Evolutionary conservation across 2,113 vertebrate genomes (phyloP).

Genomic region (Campylomormyrus numenius): DNA sequence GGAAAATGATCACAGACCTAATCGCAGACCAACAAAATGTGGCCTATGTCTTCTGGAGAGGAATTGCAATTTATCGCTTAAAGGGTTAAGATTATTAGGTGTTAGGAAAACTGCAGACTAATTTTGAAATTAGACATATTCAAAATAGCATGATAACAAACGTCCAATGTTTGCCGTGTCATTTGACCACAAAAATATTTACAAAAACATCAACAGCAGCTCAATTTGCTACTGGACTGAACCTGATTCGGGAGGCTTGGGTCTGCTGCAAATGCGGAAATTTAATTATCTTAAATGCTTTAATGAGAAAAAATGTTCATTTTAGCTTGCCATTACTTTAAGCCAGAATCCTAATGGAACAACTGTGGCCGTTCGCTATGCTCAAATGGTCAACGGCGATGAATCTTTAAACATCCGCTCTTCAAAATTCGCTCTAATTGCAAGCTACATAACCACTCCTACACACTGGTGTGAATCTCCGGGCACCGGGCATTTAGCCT

Average conservation of each 20-base stretch:
- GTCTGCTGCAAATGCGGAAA: not conserved
- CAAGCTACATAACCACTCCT: not conserved
- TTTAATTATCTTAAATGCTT: not conserved
- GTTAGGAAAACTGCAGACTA: not conserved
- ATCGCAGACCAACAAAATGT: not conserved
- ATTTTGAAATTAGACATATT: not conserved
- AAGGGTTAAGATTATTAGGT: not conserved
- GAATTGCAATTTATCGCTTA: not conserved
- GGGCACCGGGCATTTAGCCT: not conserved
- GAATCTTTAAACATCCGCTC: not conserved
- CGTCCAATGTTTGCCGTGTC: not conserved
- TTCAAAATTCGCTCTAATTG: not conserved
- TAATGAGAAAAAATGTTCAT: constrained; percentile 3
- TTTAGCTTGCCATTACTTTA: not conserved
- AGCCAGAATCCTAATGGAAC: not conserved
- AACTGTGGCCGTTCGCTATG: not conserved
- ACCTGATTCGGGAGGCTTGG: not conserved
- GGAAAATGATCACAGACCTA: not conserved
- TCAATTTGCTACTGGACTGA: not conserved
- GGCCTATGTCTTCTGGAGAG: not conserved
- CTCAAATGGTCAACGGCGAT: not conserved
- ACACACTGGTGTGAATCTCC: not conserved
- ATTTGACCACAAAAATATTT: not conserved
- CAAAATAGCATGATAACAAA: not conserved
- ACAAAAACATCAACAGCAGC: not conserved